Evolutionary conservation across 2,888 invertebrate genomes (phyloP).

Genomic region (Mesochorus sp.): DNA sequence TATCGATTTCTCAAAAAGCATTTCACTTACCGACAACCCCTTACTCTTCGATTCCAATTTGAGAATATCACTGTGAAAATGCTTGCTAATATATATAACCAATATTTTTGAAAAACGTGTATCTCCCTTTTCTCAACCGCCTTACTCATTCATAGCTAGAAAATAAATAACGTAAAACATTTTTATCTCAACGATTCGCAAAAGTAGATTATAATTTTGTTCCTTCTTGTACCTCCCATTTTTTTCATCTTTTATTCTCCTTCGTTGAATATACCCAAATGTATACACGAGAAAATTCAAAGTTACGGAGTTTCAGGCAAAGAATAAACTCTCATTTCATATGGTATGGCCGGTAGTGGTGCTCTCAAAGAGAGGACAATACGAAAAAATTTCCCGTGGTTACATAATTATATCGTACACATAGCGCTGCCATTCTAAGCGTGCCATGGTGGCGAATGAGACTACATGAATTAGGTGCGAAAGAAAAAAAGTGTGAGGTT

Average conservation of each 20-base stretch:
- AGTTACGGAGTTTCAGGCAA: slow-evolving; percentile 3
- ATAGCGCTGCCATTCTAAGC: background rate
- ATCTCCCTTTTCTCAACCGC: background rate
- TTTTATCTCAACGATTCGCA: background rate
- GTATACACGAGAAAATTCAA: background rate
- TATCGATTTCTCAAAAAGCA: slow-evolving; percentile 45
- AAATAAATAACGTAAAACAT: background rate
- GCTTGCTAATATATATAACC: background rate
- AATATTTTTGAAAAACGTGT: background rate
- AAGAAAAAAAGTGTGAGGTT: slow-evolving; percentile 12
- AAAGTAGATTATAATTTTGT: background rate
- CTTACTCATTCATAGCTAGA: background rate
- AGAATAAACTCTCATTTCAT: slow-evolving; percentile 27
- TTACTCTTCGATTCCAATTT: background rate
- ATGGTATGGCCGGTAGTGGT: background rate
- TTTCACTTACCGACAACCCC: background rate
- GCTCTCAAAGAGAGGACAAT: background rate
- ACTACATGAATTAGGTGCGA: background rate
- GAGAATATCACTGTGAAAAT: background rate
- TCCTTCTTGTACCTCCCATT: background rate
- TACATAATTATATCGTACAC: slow-evolving; percentile 15
- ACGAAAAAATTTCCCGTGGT: slow-evolving; percentile 1
- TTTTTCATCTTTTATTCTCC: background rate
- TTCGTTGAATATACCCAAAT: background rate
- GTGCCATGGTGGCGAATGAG: background rate